A percentile compares a stretch with the other conserved stretches of the same genome.
Conservation (phyloP, 2,797 vertebrate species). For the Pelochelys cantorii region DNA sequence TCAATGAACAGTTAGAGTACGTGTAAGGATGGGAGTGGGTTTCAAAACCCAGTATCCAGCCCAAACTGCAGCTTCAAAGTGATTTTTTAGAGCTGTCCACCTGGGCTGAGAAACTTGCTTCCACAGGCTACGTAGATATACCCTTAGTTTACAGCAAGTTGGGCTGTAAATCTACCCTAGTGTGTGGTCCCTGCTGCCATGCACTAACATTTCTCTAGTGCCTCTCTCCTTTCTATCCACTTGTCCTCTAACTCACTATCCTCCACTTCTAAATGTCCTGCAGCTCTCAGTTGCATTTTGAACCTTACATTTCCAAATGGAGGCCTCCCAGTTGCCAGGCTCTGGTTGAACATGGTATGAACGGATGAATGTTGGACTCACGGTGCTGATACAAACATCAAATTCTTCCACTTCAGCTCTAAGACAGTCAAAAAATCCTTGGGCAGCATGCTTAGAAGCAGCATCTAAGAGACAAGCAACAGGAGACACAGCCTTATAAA, state of each 20-base stretch:
- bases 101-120: background rate
- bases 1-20: background rate
- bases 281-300: background rate
- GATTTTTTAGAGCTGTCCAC: background rate
- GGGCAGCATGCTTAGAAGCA: conserved; percentile 93
- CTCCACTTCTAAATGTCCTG: background rate
- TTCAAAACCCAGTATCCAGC: background rate
- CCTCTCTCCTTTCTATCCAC: background rate
- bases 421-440: conserved; percentile 96
- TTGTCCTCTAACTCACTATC: no score
- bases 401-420: conserved; percentile 95
- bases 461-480: conserved; percentile 82
- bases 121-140: background rate
- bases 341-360: conserved; percentile 64
- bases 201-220: background rate
- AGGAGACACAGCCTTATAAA: background rate
- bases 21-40: background rate
- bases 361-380: conserved; percentile 94
- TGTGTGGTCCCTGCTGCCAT: background rate
- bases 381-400: conserved; percentile 90
- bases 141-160: background rate
- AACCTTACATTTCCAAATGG: conserved; percentile 88
- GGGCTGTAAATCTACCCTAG: background rate
- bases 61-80: background rate
- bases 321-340: conserved; percentile 80